Evolutionary conservation across 2,797 vertebrate genomes (phyloP).

Genomic region (Hipposideros larvatus): DNA sequence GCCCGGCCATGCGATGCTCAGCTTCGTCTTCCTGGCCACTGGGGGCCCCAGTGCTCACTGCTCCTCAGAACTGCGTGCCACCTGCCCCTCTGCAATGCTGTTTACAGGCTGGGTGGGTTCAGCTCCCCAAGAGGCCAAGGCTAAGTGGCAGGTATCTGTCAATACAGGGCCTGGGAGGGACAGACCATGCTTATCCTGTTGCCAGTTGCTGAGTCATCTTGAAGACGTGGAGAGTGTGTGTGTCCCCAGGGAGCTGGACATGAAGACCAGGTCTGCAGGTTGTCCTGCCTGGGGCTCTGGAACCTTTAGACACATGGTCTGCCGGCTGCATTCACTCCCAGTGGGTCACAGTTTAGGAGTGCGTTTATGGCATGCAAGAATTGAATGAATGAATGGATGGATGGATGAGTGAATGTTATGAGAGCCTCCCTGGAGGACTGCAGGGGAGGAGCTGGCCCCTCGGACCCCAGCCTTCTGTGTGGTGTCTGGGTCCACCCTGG

Average conservation of each 20-base stretch:
- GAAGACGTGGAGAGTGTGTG: not conserved
- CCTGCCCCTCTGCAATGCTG: too few relatives aligned
- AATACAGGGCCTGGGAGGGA: not conserved
- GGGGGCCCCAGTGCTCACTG: not conserved
- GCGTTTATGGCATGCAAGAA: not conserved
- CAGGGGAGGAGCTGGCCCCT: not conserved
- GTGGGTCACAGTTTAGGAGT: not conserved
- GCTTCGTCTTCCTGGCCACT: too few relatives aligned
- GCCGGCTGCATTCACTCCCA: not conserved
- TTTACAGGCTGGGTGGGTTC: not conserved
- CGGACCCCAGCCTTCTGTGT: not conserved
- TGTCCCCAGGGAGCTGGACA: not conserved
- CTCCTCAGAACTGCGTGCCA: rapidly evolving
- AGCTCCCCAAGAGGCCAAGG: not conserved
- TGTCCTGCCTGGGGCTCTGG: not conserved
- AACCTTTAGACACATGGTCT: not conserved
- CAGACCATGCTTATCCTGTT: rapidly evolving
- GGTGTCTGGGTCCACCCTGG: not conserved
- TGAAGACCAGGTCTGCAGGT: not conserved
- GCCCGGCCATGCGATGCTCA: too few relatives aligned
- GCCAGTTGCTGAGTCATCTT: rapidly evolving
- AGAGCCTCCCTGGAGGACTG: not conserved
- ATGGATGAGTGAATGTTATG: too few relatives aligned
- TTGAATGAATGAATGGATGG: not conserved
- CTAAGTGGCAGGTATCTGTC: not conserved